A percentile compares a stretch with the other conserved stretches of the same genome.
These are phyloP conservation scores for Phyllopteryx taeniolatus DNA, from an alignment of 2,113 vertebrate species.

Conservation along the genomic window DNA sequence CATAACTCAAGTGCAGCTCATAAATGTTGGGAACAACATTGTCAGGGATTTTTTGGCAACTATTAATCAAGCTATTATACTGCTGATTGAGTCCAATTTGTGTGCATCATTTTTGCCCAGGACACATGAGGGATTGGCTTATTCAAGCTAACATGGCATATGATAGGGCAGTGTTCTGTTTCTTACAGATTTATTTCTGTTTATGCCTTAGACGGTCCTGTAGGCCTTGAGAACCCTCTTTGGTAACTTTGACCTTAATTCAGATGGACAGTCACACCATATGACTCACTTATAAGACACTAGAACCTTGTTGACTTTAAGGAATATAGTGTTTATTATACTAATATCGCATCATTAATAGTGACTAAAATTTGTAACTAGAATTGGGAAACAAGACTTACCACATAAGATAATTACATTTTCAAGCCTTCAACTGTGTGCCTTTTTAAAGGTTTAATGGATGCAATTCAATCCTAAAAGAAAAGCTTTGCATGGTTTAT, in stretches of 20 bases:
- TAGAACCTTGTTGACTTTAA: too few species aligned
- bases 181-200: not conserved
- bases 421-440: not conserved
- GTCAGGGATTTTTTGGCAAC: not conserved
- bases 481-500: not conserved
- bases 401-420: too few species aligned
- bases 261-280: not conserved
- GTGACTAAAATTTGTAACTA: too few species aligned
- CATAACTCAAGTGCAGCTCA: conserved; percentile 4
- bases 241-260: not conserved
- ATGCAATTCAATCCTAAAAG: not conserved
- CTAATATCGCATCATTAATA: too few species aligned
- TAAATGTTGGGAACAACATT: not conserved
- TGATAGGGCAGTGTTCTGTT: not conserved
- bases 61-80: conserved; percentile 1
- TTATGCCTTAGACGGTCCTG: not conserved
- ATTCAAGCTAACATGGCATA: not conserved
- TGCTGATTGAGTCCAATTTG: conserved; percentile 4
- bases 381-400: too few species aligned
- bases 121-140: not conserved
- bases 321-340: too few species aligned
- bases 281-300: too few species aligned
- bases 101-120: not conserved
- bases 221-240: not conserved
- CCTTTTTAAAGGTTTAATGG: not conserved